phyloP scores from a whole-genome alignment of 2,797 vertebrate species.

The Propithecus deckenii region DNA sequence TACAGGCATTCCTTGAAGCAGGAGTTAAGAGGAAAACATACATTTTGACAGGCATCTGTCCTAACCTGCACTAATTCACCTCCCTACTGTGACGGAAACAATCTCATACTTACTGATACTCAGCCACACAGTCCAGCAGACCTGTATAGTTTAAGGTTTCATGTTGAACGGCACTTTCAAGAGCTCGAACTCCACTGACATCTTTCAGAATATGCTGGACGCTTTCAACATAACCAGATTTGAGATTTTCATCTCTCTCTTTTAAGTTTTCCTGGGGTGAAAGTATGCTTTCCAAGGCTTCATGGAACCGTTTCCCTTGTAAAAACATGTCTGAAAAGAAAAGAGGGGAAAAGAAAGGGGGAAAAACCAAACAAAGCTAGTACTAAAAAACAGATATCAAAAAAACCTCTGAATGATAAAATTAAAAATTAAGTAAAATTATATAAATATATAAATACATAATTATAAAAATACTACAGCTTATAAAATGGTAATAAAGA shows the following conservation, averaged over 20 bases:
- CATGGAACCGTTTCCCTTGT: constrained; percentile 92
- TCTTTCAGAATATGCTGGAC: constrained; percentile 90
- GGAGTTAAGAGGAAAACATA: not conserved
- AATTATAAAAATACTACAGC: not conserved
- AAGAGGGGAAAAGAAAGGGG: constrained; percentile 67
- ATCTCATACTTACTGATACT: constrained; percentile 89
- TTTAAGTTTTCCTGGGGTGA: constrained; percentile 72
- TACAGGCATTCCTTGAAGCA: not conserved
- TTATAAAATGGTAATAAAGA: too few relatives aligned
- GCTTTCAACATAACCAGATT: constrained; percentile 91
- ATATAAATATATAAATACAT: too few relatives aligned
- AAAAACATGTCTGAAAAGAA: constrained; percentile 88
- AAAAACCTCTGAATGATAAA: not conserved
- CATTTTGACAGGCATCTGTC: not conserved
- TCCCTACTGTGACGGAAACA: not conserved
- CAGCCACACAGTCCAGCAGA: constrained; percentile 94
- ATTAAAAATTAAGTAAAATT: not conserved
- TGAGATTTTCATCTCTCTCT: constrained; percentile 53
- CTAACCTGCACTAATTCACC: not conserved
- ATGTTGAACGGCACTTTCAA: constrained; percentile 94
- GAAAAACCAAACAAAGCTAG: not conserved
- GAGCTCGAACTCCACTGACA: constrained; percentile 88
- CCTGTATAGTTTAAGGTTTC: constrained; percentile 91
- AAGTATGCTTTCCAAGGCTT: constrained; percentile 89
- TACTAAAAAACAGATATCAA: not conserved